Base-by-base conservation (phyloP, 1,140 invertebrate species). In the Metopolophium dirhodum region DNA sequence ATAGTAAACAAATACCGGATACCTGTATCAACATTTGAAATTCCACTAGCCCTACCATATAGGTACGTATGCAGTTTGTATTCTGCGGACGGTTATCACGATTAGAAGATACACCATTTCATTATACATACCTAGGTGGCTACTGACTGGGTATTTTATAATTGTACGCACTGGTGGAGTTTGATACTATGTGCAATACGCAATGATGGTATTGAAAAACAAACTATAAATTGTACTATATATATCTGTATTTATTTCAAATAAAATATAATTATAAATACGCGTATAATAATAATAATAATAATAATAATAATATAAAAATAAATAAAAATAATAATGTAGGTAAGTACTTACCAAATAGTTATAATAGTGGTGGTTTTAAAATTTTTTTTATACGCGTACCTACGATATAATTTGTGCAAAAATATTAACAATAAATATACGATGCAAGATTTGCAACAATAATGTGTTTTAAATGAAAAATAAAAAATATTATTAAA, bases 191-290 rank as follows among this genome's bases (percentile, higher is more conserved):
- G 61, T 68, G 20, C 30, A n/a, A 1, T 68, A 77, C 7, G 30
- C 8, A 35, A 77, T n/a, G 4, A n/a, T 77, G 14, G 18, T n/a
- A n/a, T 77, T 18, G n/a, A n/a, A 30, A 2, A 77, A n/a, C 14
- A n/a, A 54, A 77, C 18, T 68, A 7, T n/a, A 77, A 77, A 77
- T 18, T 4, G 30, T 77, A 77, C 18, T n/a, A 77, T n/a, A 77
- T 77, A 77, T 68, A 61, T 61, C 9, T 61, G 30, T 61, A 77
- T 77, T 77, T 77, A 77, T 77, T 77, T 77, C n/a, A 77, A 77
- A 77, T 77, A n/a, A 77, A 77, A 77, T 77, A 77, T n/a, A n/a
- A 68, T 68, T 68, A 68, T 68, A 68, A 68, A 68, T 68, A 68
- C 61, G 61, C 61, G 61, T 77, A 77, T 77, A 77, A n/a, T 77